Conservation (phyloP, 2,113 vertebrate species). For the Peromyscus leucopus region DNA sequence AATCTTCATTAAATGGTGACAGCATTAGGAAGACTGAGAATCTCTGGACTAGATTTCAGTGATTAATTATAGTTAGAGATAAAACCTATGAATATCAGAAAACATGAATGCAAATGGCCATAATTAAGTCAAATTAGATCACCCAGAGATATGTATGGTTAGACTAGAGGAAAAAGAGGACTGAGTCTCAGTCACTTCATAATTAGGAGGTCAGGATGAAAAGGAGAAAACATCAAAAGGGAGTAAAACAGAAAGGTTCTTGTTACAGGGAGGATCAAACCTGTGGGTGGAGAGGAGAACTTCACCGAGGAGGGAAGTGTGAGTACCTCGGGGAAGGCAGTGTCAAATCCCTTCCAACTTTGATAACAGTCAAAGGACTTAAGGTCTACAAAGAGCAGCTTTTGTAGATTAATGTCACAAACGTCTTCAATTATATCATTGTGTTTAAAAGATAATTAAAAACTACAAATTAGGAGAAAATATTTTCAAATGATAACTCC, state of each 20-base stretch:
- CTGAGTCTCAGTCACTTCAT: background rate
- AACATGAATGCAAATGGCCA: background rate
- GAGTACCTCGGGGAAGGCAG: too few species aligned
- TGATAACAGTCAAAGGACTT: background rate
- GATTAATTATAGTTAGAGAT: background rate
- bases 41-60: background rate
- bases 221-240: background rate
- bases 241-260: too few species aligned
- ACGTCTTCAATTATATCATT: background rate
- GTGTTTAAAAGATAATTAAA: background rate
- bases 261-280: too few species aligned
- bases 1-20: background rate
- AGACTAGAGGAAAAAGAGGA: background rate
- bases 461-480: background rate
- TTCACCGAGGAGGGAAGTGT: too few species aligned
- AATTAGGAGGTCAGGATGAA: background rate
- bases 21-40: background rate
- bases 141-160: background rate
- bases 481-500: background rate
- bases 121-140: background rate
- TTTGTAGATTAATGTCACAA: background rate
- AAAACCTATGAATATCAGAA: background rate
- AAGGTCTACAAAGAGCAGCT: background rate
- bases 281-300: accelerated
- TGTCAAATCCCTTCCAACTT: background rate